A percentile compares a stretch with the other conserved stretches of the same genome.
Conservation (phyloP, 2,113 vertebrate species). For the Cyphomyrus discorhynchus region DNA sequence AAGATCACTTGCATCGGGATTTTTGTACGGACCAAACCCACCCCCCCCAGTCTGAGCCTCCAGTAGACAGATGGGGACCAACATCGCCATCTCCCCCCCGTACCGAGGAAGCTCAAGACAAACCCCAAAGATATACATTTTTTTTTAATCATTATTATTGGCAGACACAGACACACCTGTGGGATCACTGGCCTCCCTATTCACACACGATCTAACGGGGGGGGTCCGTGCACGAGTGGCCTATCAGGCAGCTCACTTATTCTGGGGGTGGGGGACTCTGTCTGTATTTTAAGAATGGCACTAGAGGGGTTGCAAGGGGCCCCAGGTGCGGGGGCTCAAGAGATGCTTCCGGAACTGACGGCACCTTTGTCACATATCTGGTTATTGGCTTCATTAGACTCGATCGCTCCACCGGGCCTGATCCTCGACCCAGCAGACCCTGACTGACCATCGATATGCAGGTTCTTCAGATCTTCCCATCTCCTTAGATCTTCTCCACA, state of each 20-base stretch:
- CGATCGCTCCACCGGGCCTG: neutral
- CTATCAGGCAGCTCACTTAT: neutral
- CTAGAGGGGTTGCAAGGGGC: neutral
- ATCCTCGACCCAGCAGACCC: slow-evolving; percentile 1
- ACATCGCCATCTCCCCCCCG: neutral
- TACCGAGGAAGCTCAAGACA: neutral
- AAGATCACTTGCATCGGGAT: slow-evolving; percentile 35
- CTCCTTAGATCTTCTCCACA: neutral
- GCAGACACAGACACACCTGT: neutral
- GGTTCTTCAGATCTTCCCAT: neutral
- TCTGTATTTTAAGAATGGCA: neutral
- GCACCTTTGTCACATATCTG: neutral
- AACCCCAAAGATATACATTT: neutral
- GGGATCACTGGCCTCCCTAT: neutral
- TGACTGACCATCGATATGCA: slow-evolving; percentile 10
- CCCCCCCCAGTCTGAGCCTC: slow-evolving; percentile 13
- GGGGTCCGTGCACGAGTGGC: neutral
- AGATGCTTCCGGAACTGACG: neutral
- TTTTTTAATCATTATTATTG: neutral
- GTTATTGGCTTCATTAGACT: neutral
- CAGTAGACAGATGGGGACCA: neutral
- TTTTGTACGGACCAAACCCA: neutral
- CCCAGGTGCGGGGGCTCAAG: neutral
- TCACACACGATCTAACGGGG: neutral
- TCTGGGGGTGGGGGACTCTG: neutral